These are phyloP conservation scores for Pseudorhiza aurosa DNA, from an alignment of 30 jellyfish, hydroid and myxozoan genomes.

Conservation along the genomic window DNA sequence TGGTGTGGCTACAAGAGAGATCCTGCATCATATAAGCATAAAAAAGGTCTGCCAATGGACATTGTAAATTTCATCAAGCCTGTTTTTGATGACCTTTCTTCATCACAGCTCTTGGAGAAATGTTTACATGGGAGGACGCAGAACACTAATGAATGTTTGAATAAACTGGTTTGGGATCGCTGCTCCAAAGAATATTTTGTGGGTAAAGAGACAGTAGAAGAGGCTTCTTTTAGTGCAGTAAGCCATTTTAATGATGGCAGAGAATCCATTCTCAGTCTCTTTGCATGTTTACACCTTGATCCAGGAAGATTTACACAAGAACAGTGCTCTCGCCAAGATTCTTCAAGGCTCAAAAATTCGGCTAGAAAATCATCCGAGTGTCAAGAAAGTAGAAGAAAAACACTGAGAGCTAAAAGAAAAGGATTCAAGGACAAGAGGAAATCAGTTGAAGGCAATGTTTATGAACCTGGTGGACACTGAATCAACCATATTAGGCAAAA, in stretches of 20 bases:
- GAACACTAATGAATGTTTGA: background rate
- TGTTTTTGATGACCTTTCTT: background rate
- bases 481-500: background rate
- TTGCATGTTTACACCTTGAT: background rate
- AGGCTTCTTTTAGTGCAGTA: background rate
- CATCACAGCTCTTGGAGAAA: background rate
- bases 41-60: background rate
- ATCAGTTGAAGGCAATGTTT: background rate
- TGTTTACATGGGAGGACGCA: constrained; percentile 3
- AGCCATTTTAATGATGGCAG: constrained; percentile 19
- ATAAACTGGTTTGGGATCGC: constrained; percentile 5
- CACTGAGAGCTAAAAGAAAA: background rate
- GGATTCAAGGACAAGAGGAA: background rate
- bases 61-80: background rate
- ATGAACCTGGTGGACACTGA: constrained; percentile 20
- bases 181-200: background rate
- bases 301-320: background rate
- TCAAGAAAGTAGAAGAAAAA: background rate
- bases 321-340: background rate
- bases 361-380: background rate
- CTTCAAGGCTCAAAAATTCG: background rate
- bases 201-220: constrained; percentile 13
- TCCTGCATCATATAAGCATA: background rate
- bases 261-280: background rate
- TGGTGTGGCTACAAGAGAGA: constrained; percentile 26